phyloP scores from a whole-genome alignment of 2,888 invertebrate species.

The Eupithecia insigniata region DNA sequence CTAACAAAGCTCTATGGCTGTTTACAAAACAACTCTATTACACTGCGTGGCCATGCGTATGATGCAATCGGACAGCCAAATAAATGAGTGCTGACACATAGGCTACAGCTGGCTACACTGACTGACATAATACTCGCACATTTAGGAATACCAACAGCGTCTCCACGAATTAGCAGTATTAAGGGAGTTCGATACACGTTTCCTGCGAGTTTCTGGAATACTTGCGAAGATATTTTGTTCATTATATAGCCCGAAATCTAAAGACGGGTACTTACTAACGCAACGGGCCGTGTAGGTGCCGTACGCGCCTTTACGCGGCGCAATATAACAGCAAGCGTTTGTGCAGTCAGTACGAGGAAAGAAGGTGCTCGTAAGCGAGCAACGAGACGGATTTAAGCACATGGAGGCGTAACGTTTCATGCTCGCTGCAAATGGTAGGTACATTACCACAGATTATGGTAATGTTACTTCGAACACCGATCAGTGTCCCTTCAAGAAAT shows the following conservation, averaged over 20 bases:
- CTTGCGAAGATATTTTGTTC: not conserved
- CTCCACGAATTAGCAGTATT: not conserved
- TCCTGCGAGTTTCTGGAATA: not conserved
- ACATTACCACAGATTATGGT: no score
- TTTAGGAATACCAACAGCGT: not conserved
- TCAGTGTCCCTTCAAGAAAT: no score
- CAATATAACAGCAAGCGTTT: no score
- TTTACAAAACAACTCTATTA: slow-evolving; percentile 48
- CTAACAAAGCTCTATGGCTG: slow-evolving; percentile 6
- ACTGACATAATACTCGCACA: slow-evolving; percentile 3
- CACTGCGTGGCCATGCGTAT: slow-evolving; percentile 48
- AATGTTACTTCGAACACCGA: no score
- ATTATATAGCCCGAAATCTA: not conserved
- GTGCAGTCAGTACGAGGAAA: no score
- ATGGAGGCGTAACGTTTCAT: no score
- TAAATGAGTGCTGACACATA: slow-evolving; percentile 42
- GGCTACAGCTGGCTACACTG: slow-evolving; percentile 23
- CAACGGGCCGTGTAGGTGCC: no score
- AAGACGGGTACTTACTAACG: no score
- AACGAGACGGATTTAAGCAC: no score
- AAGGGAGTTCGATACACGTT: not conserved
- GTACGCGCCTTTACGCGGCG: no score
- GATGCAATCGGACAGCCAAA: slow-evolving; percentile 50
- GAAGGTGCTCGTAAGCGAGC: no score
- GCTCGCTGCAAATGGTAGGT: no score